Percentiles rank a stretch among this genome's conserved stretches.
These are phyloP conservation scores for Flexamia atlantica DNA, from an alignment of 2,888 invertebrate species.

Conservation along the genomic window DNA sequence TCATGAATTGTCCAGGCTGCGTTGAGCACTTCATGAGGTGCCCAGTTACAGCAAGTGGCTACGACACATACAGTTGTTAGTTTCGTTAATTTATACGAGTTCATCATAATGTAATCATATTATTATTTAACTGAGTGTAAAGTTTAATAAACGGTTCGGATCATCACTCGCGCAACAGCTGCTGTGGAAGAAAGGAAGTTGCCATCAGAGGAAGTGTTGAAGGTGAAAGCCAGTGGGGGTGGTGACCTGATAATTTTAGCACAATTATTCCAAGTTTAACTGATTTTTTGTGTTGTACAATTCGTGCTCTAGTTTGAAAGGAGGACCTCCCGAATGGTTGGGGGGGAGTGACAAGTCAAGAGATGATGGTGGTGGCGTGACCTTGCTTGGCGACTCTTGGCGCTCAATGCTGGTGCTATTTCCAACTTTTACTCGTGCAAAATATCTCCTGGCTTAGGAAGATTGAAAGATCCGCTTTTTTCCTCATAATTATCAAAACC, in stretches of 20 bases:
- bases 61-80: too few relatives aligned
- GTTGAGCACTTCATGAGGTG: too few relatives aligned
- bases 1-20: too few relatives aligned
- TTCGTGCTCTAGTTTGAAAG: too few relatives aligned
- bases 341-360: background rate
- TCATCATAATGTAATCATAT: too few relatives aligned
- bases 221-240: slow-evolving; percentile 6
- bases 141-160: too few relatives aligned
- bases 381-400: slow-evolving; percentile 32
- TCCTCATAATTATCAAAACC: background rate
- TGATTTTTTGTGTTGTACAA: too few relatives aligned
- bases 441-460: slow-evolving; percentile 1
- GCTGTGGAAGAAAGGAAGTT: background rate
- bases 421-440: slow-evolving; percentile 35
- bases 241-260: background rate
- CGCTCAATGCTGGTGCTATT: slow-evolving; percentile 30
- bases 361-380: background rate
- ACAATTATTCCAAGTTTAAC: too few relatives aligned
- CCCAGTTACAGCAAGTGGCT: too few relatives aligned
- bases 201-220: background rate
- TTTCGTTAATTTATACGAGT: too few relatives aligned
- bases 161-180: too few relatives aligned
- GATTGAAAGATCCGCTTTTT: slow-evolving; percentile 8
- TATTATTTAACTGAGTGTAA: too few relatives aligned
- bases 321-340: background rate